Percentiles rank a stretch among this genome's conserved stretches.
Conservation (phyloP, 2,888 invertebrate genomes). For the Osmoderma eremita region DNA sequence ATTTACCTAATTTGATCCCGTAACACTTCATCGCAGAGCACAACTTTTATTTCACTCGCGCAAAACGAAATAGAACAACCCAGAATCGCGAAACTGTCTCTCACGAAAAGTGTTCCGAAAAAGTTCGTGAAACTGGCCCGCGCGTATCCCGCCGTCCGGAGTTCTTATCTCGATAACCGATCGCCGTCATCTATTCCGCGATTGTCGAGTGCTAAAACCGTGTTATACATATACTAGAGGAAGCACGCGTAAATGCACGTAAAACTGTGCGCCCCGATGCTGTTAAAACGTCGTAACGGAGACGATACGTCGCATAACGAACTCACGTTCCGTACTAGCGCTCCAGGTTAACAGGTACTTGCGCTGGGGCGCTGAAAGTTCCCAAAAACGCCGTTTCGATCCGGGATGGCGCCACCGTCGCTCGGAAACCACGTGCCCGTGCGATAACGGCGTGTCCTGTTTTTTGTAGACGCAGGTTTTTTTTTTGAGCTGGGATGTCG, state of each 20-base stretch:
- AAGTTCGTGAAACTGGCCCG: no score
- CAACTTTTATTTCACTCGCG: no score
- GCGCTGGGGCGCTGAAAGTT: slow-evolving; percentile 49
- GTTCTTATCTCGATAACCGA: no score
- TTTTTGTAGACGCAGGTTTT: neutral
- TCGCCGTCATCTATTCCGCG: no score
- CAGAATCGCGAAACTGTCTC: no score
- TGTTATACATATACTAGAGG: no score
- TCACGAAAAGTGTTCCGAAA: no score
- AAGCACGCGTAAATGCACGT: neutral
- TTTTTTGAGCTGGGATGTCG: neutral
- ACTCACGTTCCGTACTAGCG: slow-evolving; percentile 41
- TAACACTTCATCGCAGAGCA: no score
- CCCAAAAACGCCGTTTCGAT: slow-evolving; percentile 48
- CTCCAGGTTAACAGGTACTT: slow-evolving; percentile 50
- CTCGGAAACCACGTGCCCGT: slow-evolving; percentile 31
- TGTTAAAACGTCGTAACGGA: neutral
- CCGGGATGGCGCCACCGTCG: slow-evolving; percentile 44
- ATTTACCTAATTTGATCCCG: no score
- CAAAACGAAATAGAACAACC: no score
- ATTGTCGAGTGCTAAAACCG: no score
- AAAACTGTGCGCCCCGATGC: neutral
- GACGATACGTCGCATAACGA: neutral
- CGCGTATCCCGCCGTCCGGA: no score
- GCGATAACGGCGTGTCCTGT: neutral